These are phyloP conservation scores for Bujurquina vittata DNA, from an alignment of 2,113 vertebrate genomes.

Conservation along the genomic window DNA sequence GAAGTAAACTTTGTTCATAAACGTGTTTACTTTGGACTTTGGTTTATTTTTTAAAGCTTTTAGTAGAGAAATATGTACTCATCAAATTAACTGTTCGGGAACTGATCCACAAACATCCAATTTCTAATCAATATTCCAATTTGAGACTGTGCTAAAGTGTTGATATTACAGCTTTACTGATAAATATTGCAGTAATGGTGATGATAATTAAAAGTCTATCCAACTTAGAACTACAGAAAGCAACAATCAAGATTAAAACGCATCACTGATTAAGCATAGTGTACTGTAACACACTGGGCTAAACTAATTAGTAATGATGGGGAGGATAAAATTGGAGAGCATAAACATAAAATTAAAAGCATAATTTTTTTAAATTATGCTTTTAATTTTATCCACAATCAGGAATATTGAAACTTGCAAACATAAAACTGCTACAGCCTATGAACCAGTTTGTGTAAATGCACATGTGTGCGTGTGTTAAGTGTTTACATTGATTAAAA, in stretches of 20 bases:
- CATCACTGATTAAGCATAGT: too few relatives aligned
- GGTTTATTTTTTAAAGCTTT: neutral
- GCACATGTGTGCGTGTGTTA: neutral
- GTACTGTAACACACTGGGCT: too few relatives aligned
- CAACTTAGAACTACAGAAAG: too few relatives aligned
- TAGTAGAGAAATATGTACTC: neutral
- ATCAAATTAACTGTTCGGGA: neutral
- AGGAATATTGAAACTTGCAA: neutral
- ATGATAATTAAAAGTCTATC: too few relatives aligned
- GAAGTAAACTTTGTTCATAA: neutral
- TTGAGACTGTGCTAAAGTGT: neutral
- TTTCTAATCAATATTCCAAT: neutral
- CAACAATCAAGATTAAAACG: too few relatives aligned
- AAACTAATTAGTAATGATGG: neutral
- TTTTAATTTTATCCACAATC: neutral
- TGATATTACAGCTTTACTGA: neutral
- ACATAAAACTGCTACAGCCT: neutral
- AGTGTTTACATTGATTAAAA: slow-evolving; percentile 42
- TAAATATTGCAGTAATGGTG: neutral
- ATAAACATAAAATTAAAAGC: too few relatives aligned
- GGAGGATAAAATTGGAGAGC: too few relatives aligned
- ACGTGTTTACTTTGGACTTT: neutral
- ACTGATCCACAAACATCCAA: neutral
- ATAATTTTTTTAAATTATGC: neutral
- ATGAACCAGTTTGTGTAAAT: neutral